These are phyloP conservation scores for Myopa tessellatipennis DNA, from an alignment of 2,888 invertebrate genomes.

Conservation along the genomic window DNA sequence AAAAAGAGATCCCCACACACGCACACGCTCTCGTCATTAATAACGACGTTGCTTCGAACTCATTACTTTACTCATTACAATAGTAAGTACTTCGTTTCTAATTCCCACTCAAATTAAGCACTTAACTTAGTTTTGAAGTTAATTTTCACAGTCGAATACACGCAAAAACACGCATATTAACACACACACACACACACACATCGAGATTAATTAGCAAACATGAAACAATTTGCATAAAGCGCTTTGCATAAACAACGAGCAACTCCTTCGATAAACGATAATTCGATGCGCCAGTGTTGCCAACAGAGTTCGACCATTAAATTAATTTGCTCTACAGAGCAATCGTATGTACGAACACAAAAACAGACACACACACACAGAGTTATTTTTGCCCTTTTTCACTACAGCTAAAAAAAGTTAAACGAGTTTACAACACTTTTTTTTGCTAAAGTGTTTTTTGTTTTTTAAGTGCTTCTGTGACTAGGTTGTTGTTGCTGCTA, in stretches of 20 bases:
- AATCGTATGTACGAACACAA: background rate
- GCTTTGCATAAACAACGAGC: no score
- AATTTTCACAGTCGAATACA: background rate
- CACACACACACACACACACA: background rate
- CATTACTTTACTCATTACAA: no score
- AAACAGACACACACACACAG: background rate
- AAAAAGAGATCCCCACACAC: no score
- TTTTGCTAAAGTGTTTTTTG: background rate
- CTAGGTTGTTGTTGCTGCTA: background rate
- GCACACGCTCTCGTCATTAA: no score
- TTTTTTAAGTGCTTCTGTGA: background rate
- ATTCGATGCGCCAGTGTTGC: background rate
- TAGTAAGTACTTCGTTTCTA: no score
- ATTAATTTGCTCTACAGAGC: background rate
- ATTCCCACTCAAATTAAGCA: background rate
- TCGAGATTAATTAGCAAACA: background rate
- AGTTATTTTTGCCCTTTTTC: background rate
- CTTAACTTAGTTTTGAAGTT: constrained; percentile 1
- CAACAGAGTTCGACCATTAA: constrained; percentile 4
- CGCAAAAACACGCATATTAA: background rate
- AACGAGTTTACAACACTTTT: no score
- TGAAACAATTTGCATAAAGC: background rate
- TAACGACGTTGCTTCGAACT: no score
- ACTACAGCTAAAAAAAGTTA: no score
- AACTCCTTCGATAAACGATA: no score